Base-by-base conservation (phyloP, 23 tunicate genomes). In the Ascidia mentula region DNA sequence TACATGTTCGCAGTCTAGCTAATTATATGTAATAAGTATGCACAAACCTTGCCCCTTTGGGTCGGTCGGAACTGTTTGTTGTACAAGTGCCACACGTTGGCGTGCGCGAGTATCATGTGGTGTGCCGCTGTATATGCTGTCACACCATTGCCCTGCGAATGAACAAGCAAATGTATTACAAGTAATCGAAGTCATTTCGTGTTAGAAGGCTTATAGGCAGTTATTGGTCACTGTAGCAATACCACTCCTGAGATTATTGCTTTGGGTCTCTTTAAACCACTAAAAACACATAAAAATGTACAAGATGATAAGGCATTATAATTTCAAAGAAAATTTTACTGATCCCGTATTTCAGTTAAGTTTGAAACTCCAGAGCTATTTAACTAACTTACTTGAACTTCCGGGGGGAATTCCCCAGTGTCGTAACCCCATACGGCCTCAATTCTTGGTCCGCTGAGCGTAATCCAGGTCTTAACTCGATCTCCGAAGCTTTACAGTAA, bases 81-180 rank as follows among this genome's bases (percentile, higher is more conserved):
- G 71, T 93, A 93, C 9, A 93, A 32, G 39, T 88, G 85, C 89
- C 89, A 95, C 0, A 86, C 96, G 60, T 34, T 36, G 24, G 96
- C 99, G 78, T 95, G 99, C 36, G 99, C 91, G 24, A 95, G 76
- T n/a, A 95, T 89, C 99, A 95, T 89, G 69, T 83, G 72, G 53
- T 95, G 99, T n/a, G 96, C 99, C 7, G 77, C 95, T 65, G 83
- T 34, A 69, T 95, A 95, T 8, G 72, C 91, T 6, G 59, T 39
- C 38, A 22, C 77, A 6, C 90, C 97, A 31, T 78, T 37, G 17
- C 97, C 91, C 97, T 91, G 46, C 17, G 46, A 40, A 46, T 53
- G 2, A 20, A 6, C 7, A 53, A 28, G 24, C 15, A 9, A 42
- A 42, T 15, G 15, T 9, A 42, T 42, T 42, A 42, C n/a, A n/a